Base-by-base conservation (phyloP, 2,888 invertebrate species). In the Diaperis boleti region DNA sequence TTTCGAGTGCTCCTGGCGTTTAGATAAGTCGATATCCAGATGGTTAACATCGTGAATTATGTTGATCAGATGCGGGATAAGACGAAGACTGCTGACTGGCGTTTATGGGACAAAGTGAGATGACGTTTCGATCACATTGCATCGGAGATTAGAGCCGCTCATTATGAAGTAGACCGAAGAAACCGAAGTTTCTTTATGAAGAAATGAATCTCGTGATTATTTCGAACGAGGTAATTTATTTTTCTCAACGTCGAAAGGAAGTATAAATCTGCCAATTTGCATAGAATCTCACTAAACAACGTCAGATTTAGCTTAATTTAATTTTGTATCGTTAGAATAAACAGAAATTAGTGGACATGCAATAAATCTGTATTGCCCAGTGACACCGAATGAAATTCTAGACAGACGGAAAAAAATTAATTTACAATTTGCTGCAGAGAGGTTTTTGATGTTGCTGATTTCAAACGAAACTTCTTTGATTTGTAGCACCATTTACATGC, bases 1-100 rank as follows among this genome's bases (percentile, higher is more conserved):
- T 61, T 54, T 59, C 41, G 42, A 59, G 42, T 63, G 59, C 59
- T 63, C 20, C 63, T 35, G 59, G 63, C 59, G 59, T 56, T 59
- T 47, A 54, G 42, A 57, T 50, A 57, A 22, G 41, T 44, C 54
- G 60, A 35, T 42, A 41, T 49, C 49, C 39, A 49, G 56, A 45
- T 45, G 35, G 50, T 52, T 52, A 52, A 60, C 52, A 50, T 52
- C 44, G 60, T 60, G 60, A 60, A 60, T 60, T 60, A 60, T 60
- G 60, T 60, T 60, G 60, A 60, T 60, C 52, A 52, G 52, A 60
- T 60, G 52, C 22, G 33, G 10, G 59, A 59, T 59, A 59, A 49
- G 50, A 35, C 33, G 45, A 37, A 57, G 55, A 20, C 55, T 35
- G 52, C 39, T 52, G 39, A 26, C 33, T 44, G 37, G 17, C 33